These are phyloP conservation scores for Limonius californicus DNA, from an alignment of 1,140 invertebrate species.

Conservation along the genomic window DNA sequence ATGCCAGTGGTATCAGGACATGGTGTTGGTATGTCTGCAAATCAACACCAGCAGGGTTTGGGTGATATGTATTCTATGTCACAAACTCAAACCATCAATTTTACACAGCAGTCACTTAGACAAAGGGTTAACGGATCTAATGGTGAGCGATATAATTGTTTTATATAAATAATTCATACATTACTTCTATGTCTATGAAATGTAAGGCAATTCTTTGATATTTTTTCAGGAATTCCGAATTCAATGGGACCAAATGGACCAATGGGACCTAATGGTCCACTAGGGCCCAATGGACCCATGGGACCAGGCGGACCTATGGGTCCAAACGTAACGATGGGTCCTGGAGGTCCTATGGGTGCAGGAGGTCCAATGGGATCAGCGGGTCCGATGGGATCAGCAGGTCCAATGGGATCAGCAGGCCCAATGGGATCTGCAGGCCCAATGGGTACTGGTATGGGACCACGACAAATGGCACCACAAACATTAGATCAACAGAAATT, in stretches of 20 bases:
- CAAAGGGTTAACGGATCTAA: constrained; percentile 46
- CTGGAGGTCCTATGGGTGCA: constrained; percentile 24
- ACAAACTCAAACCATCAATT: constrained; percentile 79
- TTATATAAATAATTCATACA: constrained; percentile 8
- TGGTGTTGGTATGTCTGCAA: constrained; percentile 22
- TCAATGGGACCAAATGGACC: constrained; percentile 29
- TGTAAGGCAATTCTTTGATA: too few relatives aligned
- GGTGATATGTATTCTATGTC: constrained; percentile 68
- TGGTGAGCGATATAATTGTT: constrained; percentile 22
- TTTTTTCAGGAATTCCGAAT: not conserved
- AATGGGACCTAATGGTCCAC: constrained; percentile 11
- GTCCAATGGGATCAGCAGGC: constrained; percentile 29
- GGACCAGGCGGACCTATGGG: constrained; percentile 16
- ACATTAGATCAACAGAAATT: constrained; percentile 42
- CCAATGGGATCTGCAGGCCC: constrained; percentile 21
- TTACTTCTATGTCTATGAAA: not conserved
- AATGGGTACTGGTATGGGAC: constrained; percentile 21
- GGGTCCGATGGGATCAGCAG: not conserved
- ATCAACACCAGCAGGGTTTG: constrained; percentile 34
- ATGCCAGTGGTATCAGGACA: constrained; percentile 32
- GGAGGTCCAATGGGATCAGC: constrained; percentile 30
- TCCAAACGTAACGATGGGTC: constrained; percentile 25
- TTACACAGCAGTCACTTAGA: constrained; percentile 67
- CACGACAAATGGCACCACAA: constrained; percentile 32
- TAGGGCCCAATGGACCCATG: constrained; percentile 29